Conservation (phyloP, 2,113 vertebrate genomes). For the Nothocercus julius region DNA sequence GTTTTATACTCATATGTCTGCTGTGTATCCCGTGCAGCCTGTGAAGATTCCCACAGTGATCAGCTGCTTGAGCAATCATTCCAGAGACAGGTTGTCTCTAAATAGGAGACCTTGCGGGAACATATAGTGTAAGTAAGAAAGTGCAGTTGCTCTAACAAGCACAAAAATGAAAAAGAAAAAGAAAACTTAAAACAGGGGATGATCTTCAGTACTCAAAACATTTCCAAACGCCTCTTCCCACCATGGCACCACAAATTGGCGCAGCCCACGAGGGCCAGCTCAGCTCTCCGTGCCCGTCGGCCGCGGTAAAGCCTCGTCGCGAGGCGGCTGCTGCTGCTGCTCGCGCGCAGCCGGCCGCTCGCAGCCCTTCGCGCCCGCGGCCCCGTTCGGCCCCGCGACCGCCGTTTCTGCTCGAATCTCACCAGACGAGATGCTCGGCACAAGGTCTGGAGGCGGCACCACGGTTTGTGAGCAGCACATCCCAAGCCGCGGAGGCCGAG, state of each 20-base stretch:
- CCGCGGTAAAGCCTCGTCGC: not conserved
- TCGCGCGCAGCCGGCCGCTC: no score
- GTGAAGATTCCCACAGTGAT: constrained; percentile 62
- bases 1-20: not conserved
- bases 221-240: not conserved
- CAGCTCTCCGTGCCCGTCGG: not conserved
- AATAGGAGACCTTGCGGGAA: constrained; percentile 61
- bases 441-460: not conserved
- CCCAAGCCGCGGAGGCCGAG: rapidly evolving
- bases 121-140: constrained; percentile 41
- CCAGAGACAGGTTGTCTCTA: constrained; percentile 30
- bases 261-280: not conserved
- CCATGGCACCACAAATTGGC: no score
- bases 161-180: constrained; percentile 38
- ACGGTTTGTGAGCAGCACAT: not conserved
- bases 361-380: not conserved
- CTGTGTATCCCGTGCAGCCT: not conserved
- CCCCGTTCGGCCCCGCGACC: no score
- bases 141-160: constrained; percentile 12
- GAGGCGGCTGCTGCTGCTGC: not conserved
- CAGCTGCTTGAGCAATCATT: constrained; percentile 69
- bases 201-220: constrained; percentile 36
- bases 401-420: not conserved
- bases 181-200: constrained; percentile 35
- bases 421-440: not conserved